These are phyloP conservation scores for Cyprinus carpio DNA, from an alignment of 2,113 vertebrate species.

Conservation along the genomic window DNA sequence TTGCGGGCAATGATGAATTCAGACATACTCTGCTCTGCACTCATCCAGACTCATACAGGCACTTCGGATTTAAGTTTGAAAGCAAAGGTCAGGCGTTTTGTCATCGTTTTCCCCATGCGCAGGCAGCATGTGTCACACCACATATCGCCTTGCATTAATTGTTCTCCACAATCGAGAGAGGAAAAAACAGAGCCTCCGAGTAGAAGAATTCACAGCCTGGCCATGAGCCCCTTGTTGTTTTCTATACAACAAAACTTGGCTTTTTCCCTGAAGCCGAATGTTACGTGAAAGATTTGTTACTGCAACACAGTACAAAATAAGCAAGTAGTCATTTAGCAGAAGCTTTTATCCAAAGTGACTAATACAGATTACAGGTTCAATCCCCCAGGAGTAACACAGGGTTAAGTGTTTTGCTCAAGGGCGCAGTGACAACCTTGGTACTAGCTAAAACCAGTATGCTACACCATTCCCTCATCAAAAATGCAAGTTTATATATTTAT, in stretches of 20 bases:
- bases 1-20: conserved; percentile 45
- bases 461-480: background rate
- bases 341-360: conserved; percentile 11
- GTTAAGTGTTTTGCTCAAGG: conserved; percentile 19
- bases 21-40: conserved; percentile 44
- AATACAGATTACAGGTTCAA: conserved; percentile 3
- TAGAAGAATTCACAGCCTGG: background rate
- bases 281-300: background rate
- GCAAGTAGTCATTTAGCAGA: conserved; percentile 6
- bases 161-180: conserved; percentile 32
- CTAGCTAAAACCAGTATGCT: background rate
- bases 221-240: conserved; percentile 22
- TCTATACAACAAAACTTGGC: background rate
- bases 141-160: conserved; percentile 59
- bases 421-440: conserved; percentile 1
- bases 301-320: background rate
- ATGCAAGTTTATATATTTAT: background rate
- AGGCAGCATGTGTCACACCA: conserved; percentile 47
- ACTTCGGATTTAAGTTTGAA: conserved; percentile 52
- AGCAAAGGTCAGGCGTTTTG: conserved; percentile 60
- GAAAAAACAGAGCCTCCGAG: background rate
- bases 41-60: conserved; percentile 27
- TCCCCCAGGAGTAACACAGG: conserved; percentile 8
- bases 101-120: conserved; percentile 37
- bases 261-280: background rate